Conservation (phyloP, 2,113 vertebrate genomes). For the Notechis scutatus region DNA sequence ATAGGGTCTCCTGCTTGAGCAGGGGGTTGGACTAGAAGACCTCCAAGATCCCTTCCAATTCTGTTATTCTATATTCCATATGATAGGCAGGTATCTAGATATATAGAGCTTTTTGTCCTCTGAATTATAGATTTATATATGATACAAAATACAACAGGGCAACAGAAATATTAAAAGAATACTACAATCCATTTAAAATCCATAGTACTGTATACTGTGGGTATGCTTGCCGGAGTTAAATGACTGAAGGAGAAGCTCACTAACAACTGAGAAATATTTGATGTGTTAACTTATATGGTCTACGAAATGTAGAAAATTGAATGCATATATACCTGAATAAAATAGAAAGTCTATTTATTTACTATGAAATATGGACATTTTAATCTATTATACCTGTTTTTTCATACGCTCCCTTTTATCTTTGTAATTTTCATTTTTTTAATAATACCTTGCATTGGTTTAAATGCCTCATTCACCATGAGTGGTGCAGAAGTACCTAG, state of each 20-base stretch:
- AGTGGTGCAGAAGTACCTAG: background rate
- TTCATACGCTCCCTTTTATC: background rate
- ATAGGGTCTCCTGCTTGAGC: no score
- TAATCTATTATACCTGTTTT: background rate
- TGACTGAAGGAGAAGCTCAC: background rate
- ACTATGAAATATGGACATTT: background rate
- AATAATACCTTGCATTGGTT: background rate
- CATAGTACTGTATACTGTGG: background rate
- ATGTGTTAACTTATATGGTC: background rate
- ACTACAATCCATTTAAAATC: background rate
- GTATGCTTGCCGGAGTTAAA: background rate
- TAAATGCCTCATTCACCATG: background rate
- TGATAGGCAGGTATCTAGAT: no score
- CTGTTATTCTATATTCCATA: no score
- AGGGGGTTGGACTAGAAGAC: no score
- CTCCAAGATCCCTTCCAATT: no score
- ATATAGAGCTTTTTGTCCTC: no score
- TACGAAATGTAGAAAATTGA: no score
- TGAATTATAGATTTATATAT: background rate
- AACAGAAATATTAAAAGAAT: background rate
- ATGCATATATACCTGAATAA: no score
- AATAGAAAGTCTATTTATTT: no score
- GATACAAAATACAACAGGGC: background rate
- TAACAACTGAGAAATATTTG: background rate
- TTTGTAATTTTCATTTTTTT: background rate